Evolutionary conservation across 2,888 invertebrate genomes (phyloP), one percentile per base, ranked within the genome.

Genomic region (Aleiodes leptofemur): DNA sequence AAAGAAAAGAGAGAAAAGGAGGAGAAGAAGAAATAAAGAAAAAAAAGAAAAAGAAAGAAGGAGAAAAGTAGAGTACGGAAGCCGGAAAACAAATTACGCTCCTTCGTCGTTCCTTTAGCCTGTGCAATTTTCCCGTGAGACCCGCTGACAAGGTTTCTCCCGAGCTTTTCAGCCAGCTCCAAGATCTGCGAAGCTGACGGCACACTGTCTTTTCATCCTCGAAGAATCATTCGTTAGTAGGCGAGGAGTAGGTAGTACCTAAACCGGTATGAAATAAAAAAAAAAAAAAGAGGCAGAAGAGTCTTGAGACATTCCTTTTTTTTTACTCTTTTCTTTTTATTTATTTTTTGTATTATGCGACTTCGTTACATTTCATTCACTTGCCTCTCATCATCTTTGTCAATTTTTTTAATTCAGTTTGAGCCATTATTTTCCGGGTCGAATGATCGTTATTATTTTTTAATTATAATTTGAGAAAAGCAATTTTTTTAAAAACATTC

Each of bases 141-240:
- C 79, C 70, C 74, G 70, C 78, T 82, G 82, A 80, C 82, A 76
- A 82, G 83, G 83, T 83, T 84, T 81, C 82, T 79, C 79, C 80
- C 80, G 72, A 75, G 72, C 83, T 82, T 84, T 83, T 84, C 83
- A 82, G 80, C 64, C 80, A 51, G 73, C 74, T 61, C 66, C 64
- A 76, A 79, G 74, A 75, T 76, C 70, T 70, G 57, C 72, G 72
- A 73, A 77, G 82, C 83, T 83, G 84, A 84, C 84, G 82, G 80
- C 80, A 83, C 83, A 84, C 81, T 85, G 83, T 85, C 84, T 84
- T 85, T 85, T 85, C 82, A 82, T 79, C 79, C 79, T 77, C 79
- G 81, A 85, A 85, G 83, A 85, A 85, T 85, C 85, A 85, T 85
- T 85, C 85, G 82, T 85, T 85, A 85, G 84, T 80, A 80, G 71